Conservation (phyloP, 2,797 vertebrate genomes). For the Numenius phaeopus region DNA sequence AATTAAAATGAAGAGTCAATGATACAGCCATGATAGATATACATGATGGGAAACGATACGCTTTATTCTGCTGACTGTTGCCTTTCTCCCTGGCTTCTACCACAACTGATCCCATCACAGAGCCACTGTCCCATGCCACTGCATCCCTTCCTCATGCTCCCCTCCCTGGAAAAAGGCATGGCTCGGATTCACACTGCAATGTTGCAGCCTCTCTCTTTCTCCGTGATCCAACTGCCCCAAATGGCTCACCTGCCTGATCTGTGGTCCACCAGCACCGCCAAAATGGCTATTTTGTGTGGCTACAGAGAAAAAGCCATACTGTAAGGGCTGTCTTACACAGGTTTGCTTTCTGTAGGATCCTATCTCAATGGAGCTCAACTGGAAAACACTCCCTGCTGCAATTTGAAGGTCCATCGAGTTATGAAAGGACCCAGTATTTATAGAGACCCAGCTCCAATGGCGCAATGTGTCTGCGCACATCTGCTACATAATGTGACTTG, state of each 20-base stretch:
- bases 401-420: background rate
- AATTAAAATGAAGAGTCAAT: background rate
- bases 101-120: background rate
- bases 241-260: fast-evolving
- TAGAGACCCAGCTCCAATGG: fast-evolving
- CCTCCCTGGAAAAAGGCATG: background rate
- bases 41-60: background rate
- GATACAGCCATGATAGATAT: background rate
- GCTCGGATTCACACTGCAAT: background rate
- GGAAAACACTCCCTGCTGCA: background rate
- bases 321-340: background rate
- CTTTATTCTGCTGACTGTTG: background rate
- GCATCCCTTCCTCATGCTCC: background rate
- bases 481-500: background rate
- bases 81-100: background rate
- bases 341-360: background rate
- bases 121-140: background rate
- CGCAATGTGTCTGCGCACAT: background rate
- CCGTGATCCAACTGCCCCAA: fast-evolving
- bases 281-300: background rate
- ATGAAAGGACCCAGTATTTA: background rate
- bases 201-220: background rate
- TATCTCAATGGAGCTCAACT: background rate
- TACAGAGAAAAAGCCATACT: background rate
- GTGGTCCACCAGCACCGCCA: background rate